Percentiles rank a stretch among this genome's conserved stretches.
These are phyloP conservation scores for Sylvilagus bachmani DNA, from an alignment of 2,113 vertebrate genomes.

Conservation along the genomic window DNA sequence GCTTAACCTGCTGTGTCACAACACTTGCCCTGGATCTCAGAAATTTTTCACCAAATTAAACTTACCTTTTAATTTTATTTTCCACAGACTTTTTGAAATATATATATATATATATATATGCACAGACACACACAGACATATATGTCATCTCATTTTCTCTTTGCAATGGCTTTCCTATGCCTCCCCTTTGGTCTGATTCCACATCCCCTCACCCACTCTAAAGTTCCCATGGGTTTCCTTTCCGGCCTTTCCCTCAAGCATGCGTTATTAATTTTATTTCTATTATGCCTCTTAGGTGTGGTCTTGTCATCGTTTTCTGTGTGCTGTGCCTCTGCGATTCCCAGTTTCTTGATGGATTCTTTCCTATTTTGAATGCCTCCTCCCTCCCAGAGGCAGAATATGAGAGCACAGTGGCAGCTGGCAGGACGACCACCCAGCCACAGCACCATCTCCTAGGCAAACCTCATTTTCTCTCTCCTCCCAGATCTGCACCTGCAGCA, in stretches of 20 bases:
- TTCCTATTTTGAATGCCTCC: neutral
- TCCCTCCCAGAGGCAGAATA: neutral
- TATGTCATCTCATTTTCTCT: neutral
- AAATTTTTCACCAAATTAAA: too few relatives aligned
- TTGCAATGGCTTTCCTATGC: neutral
- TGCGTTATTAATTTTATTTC: neutral
- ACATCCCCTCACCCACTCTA: neutral
- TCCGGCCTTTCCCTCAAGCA: neutral
- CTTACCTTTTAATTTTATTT: too few relatives aligned
- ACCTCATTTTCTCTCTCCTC: conserved; percentile 40
- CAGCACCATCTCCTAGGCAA: neutral
- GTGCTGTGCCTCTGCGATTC: neutral
- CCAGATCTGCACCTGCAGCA: conserved; percentile 37
- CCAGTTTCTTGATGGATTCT: neutral
- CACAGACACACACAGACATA: neutral
- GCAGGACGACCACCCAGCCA: too few relatives aligned
- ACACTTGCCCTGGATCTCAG: too few relatives aligned
- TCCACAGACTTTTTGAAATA: too few relatives aligned
- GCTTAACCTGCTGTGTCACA: too few relatives aligned
- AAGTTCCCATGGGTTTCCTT: neutral
- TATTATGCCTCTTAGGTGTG: neutral
- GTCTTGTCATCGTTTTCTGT: neutral
- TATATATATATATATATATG: neutral
- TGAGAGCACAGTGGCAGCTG: neutral
- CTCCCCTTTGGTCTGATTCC: neutral